Evolutionary conservation across 1,140 invertebrate genomes (phyloP).

Genomic region (Danaus plexippus): DNA sequence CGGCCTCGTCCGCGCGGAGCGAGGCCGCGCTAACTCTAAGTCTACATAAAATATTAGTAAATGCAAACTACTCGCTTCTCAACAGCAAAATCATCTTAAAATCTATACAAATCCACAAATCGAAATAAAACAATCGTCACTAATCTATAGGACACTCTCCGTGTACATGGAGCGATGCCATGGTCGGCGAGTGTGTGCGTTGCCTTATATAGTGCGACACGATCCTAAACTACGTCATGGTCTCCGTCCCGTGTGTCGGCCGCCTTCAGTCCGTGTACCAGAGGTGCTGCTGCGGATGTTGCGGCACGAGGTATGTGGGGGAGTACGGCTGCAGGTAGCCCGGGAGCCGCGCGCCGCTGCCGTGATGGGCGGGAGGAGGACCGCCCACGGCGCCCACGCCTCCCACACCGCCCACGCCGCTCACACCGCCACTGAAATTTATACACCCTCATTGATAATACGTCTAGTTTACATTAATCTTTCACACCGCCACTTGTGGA

Average conservation of each 20-base stretch:
- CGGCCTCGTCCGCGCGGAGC: conserved; percentile 14
- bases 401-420: conserved; percentile 22
- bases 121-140: conserved; percentile 24
- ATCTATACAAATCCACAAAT: conserved; percentile 37
- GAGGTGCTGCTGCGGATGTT: conserved; percentile 60
- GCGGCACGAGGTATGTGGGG: conserved; percentile 62
- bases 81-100: conserved; percentile 34
- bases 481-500: too few relatives aligned
- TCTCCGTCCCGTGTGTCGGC: conserved; percentile 2
- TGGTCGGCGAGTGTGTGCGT: conserved; percentile 32
- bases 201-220: conserved; percentile 10
- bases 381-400: conserved; percentile 38
- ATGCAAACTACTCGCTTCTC: conserved; percentile 59
- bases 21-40: conserved; percentile 64
- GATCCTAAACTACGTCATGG: conserved; percentile 9
- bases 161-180: conserved; percentile 25
- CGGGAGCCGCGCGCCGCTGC: conserved; percentile 55
- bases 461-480: too few relatives aligned
- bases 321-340: conserved; percentile 67
- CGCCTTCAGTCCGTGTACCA: conserved; percentile 67
- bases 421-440: conserved; percentile 33
- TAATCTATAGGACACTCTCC: conserved; percentile 17
- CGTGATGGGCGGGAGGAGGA: conserved; percentile 63
- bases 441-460: neutral
- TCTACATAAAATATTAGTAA: conserved; percentile 69